Conservation (phyloP, 2,113 vertebrate genomes). For the Callionymus lyra region DNA sequence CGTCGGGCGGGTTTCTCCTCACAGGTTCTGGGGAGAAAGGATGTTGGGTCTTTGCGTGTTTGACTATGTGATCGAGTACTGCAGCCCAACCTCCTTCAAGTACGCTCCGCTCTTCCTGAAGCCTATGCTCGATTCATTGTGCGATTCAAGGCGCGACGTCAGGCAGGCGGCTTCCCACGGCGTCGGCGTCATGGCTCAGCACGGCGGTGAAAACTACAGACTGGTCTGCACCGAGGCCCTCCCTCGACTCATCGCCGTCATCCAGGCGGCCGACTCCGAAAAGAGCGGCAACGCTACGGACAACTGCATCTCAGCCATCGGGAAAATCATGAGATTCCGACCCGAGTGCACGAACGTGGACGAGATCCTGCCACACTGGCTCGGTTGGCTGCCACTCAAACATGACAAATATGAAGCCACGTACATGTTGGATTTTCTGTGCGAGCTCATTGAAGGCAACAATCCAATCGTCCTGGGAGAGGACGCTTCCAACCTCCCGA, state of each 20-base stretch:
- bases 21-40: constrained; percentile 90
- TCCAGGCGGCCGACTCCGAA: constrained; percentile 87
- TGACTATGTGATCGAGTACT: constrained; percentile 96
- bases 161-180: constrained; percentile 93
- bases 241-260: constrained; percentile 85
- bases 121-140: constrained; percentile 85
- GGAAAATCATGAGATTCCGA: constrained; percentile 91
- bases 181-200: constrained; percentile 92
- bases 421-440: constrained; percentile 90
- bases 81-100: constrained; percentile 93
- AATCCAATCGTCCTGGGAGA: constrained; percentile 90
- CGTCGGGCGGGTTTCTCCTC: constrained; percentile 87
- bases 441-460: constrained; percentile 98
- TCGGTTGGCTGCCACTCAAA: constrained; percentile 91
- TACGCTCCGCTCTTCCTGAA: constrained; percentile 88
- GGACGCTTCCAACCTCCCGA: constrained; percentile 91
- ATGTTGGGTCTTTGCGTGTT: constrained; percentile 98
- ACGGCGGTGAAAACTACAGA: constrained; percentile 89
- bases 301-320: constrained; percentile 97
- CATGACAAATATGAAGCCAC: constrained; percentile 98
- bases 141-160: constrained; percentile 87
- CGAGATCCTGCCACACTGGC: constrained; percentile 94
- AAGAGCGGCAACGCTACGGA: constrained; percentile 96
- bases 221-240: constrained; percentile 92
- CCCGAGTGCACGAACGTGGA: constrained; percentile 88